Evolutionary conservation across 2,113 vertebrate species (phyloP).

Genomic region (Cebidichthys violaceus): DNA sequence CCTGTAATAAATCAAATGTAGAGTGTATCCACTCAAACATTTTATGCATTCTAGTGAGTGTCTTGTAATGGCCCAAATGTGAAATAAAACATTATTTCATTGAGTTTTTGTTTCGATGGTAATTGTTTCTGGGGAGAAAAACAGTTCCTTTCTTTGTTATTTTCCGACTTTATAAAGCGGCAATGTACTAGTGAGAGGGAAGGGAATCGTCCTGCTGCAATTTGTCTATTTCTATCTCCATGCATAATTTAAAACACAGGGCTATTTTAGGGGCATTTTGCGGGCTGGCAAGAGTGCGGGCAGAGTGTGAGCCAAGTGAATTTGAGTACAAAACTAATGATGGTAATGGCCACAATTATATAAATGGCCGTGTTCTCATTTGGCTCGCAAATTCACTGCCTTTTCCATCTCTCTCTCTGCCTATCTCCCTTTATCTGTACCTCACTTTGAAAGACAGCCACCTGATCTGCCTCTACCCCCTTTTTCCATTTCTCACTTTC

Average conservation of each 20-base stretch:
- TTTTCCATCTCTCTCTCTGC: constrained; percentile 34
- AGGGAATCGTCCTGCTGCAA: constrained; percentile 59
- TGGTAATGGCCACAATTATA: constrained; percentile 76
- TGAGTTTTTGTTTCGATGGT: constrained; percentile 5
- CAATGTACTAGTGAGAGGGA: constrained; percentile 27
- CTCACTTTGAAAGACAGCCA: constrained; percentile 40
- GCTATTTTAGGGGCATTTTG: constrained; percentile 75
- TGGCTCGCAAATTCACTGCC: constrained; percentile 55
- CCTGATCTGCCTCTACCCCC: constrained; percentile 22
- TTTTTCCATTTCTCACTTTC: constrained; percentile 36
- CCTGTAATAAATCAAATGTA: constrained; percentile 60
- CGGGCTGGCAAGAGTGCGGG: constrained; percentile 62
- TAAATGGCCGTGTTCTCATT: constrained; percentile 62
- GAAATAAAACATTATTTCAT: not conserved
- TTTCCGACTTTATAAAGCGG: constrained; percentile 31
- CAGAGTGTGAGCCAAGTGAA: constrained; percentile 60
- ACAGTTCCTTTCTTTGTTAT: not conserved
- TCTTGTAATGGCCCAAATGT: not conserved
- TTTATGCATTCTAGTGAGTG: not conserved
- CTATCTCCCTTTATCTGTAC: constrained; percentile 39
- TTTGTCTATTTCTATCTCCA: constrained; percentile 70
- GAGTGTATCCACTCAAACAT: constrained; percentile 18
- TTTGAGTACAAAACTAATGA: constrained; percentile 71
- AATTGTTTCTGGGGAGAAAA: not conserved
- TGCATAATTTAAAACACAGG: constrained; percentile 77